These are phyloP conservation scores for Hoplostethus mediterraneus DNA, from an alignment of 2,797 vertebrate species.

Conservation along the genomic window DNA sequence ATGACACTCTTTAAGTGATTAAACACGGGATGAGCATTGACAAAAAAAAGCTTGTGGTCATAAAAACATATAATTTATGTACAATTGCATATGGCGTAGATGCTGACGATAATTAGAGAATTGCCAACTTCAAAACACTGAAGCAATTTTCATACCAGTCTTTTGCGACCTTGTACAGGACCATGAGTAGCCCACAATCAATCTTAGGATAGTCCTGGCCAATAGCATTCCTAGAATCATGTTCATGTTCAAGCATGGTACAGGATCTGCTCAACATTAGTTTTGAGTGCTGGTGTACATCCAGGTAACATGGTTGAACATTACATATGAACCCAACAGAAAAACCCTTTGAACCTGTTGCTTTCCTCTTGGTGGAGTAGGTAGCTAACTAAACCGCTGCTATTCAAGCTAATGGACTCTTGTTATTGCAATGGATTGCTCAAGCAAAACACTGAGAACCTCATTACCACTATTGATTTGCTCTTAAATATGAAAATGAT, in stretches of 20 bases:
- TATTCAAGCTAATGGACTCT: slow-evolving; percentile 43
- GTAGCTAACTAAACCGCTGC: slow-evolving; percentile 12
- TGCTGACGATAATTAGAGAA: too few species aligned
- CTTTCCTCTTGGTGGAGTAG: slow-evolving; percentile 9
- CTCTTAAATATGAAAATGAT: slow-evolving; percentile 58
- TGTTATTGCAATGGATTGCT: neutral
- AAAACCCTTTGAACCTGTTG: neutral
- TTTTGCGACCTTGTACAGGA: too few species aligned
- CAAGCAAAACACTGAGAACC: slow-evolving; percentile 11
- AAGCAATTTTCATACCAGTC: too few species aligned
- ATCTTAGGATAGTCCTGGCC: neutral
- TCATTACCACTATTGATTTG: slow-evolving; percentile 48
- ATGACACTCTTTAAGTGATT: too few species aligned
- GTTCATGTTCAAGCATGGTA: neutral
- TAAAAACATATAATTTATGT: too few species aligned
- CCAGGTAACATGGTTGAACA: neutral
- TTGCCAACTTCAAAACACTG: too few species aligned
- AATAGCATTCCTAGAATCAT: neutral
- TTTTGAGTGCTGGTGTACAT: neutral
- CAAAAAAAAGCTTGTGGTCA: neutral
- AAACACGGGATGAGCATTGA: too few species aligned
- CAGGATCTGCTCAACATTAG: neutral
- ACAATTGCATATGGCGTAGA: too few species aligned
- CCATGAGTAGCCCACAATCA: too few species aligned
- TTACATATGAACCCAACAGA: neutral